Evolutionary conservation across 2,888 invertebrate species (phyloP).

Genomic region (Drosophila acutilabella): DNA sequence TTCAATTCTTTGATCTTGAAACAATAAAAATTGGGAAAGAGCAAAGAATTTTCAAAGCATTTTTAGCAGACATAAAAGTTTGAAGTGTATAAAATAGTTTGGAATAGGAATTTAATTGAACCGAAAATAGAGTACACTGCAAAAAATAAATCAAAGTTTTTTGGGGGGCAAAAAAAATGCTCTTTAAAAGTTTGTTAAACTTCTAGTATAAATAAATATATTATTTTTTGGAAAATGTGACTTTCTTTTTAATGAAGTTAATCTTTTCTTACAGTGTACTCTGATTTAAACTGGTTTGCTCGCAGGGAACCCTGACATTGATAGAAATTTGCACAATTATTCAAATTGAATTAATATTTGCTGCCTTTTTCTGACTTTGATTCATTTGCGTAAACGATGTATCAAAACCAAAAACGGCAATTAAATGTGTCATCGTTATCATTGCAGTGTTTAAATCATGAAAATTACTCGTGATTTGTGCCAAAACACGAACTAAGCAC

Average conservation of each 20-base stretch:
- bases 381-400: constrained; percentile 53
- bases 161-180: too few relatives aligned
- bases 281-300: constrained; percentile 44
- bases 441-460: not conserved
- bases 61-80: not conserved
- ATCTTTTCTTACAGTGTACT: not conserved
- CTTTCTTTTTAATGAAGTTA: not conserved
- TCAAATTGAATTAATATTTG: constrained; percentile 71
- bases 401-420: constrained; percentile 40
- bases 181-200: too few relatives aligned
- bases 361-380: constrained; percentile 36
- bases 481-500: not conserved
- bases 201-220: too few relatives aligned
- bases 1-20: constrained; percentile 18
- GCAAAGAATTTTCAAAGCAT: constrained; percentile 18
- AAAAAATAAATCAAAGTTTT: too few relatives aligned
- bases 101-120: not conserved
- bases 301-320: constrained; percentile 41
- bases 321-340: constrained; percentile 54
- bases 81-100: too few relatives aligned
- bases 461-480: not conserved
- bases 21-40: not conserved
- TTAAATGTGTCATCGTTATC: constrained; percentile 40
- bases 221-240: too few relatives aligned
- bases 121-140: not conserved